Evolutionary conservation across 2,888 invertebrate genomes (phyloP), one percentile per base, ranked within the genome.

Genomic region (Ecdyonurus torrentis): DNA sequence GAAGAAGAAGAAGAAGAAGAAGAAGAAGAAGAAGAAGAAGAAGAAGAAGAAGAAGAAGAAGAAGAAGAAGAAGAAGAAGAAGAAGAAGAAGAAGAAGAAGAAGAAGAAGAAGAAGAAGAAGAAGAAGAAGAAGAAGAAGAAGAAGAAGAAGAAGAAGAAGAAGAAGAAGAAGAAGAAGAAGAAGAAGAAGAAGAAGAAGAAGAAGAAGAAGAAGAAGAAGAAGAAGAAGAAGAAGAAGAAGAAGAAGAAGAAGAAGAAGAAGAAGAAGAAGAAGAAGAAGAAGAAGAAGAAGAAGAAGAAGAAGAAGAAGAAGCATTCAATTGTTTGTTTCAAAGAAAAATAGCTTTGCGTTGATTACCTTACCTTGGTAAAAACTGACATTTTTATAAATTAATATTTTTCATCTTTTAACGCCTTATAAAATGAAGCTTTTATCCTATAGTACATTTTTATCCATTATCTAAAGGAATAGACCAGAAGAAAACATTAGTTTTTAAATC

Each of bases 91-190:
- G 58, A 58, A 58, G 58, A 58, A 58, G 58, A 58, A 58, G 58
- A 58, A 58, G 58, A 58, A 58, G 58, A 58, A 58, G 58, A 59
- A 19, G 59, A 59, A 2, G 59, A 19, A 59, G 7, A 59, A 59
- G 59, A 59, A 59, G 59, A 59, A 59, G 59, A 59, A 59, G 59
- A 59, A 23, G 59, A 59, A 59, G 59, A 59, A 59, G 59, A 59
- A 59, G 59, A 59, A 59, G 59, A 59, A 59, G 59, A 59, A 59
- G 59, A 59, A 59, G 59, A 59, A 59, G 59, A 59, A 59, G 59
- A 59, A 59, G 59, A 59, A 59, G 59, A 59, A 59, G 59, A 59
- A 59, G 59, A 59, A 59, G 59, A 59, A 59, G 59, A 59, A 58
- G 58, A 58, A 58, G 58, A 58, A 58, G 58, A 58, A 58, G 58